Evolutionary conservation across 2,113 vertebrate genomes (phyloP), one percentile per base, ranked within the genome.

Genomic region (Mirza zaza): DNA sequence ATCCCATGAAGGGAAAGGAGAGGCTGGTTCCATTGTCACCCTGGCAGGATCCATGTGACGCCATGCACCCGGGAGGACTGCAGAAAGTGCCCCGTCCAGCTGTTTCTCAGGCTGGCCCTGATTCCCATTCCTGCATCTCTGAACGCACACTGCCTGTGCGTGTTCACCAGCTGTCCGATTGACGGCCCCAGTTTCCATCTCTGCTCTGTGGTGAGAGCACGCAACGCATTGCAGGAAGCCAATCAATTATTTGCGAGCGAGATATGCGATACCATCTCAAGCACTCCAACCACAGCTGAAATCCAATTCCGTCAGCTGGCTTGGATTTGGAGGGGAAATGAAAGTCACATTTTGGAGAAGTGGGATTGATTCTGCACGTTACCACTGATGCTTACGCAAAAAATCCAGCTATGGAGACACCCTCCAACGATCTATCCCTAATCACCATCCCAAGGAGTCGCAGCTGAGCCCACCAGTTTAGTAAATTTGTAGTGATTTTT

Each of bases 281-380:
- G 91, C 39, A 8, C 68, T 96, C 67, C 77, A 85, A 39, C 67
- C 84, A 63, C 68, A 89, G 86, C 73, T 68, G 97, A 95, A 97
- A 94, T 90, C 94, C 95, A 81, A 65, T 96, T 92, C 90, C n/a
- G 67, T 77, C 65, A 39, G n/a, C 90, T 96, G 97, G 68, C 61
- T 90, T 89, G 61, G 65, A 93, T 87, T 91, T 95, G 81, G 36
- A 93, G 91, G 93, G 79, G 96, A 97, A 91, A 71, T 90, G 75
- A 97, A 92, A 98, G 97, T 87, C 96, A 94, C 81, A 94, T 85
- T 89, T 91, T 87, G 85, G 73, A 94, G 97, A 91, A 39, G 67
- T 61, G 42, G 91, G 67, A 70, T 96, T 70, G 85, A 91, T 94
- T 91, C 57, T 85, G 67, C 42, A 9, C 36, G 89, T 94, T 92